Conservation (phyloP, 2,888 invertebrate genomes). For the Clusia tigrina region DNA sequence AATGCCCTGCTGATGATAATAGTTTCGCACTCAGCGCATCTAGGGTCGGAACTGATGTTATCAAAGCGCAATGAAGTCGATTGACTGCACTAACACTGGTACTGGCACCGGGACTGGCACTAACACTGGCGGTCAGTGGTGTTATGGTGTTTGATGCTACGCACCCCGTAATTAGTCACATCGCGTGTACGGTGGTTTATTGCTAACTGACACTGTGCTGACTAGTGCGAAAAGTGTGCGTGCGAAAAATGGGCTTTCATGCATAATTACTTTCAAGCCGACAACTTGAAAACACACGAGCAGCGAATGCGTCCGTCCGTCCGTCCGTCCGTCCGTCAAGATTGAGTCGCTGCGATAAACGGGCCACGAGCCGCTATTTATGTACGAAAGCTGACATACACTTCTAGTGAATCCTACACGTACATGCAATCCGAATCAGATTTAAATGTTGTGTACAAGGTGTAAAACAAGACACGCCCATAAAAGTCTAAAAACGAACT, state of each 20-base stretch:
- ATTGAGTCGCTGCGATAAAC: constrained; percentile 49
- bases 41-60: background rate
- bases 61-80: constrained; percentile 2
- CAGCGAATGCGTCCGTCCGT: too few relatives aligned
- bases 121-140: background rate
- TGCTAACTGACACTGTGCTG: constrained; percentile 34
- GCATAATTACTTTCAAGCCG: constrained; percentile 57
- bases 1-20: too few relatives aligned
- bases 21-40: background rate
- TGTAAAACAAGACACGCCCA: constrained; percentile 16
- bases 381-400: too few relatives aligned
- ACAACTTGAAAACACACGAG: constrained; percentile 44
- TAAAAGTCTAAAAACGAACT: background rate
- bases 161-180: constrained; percentile 2
- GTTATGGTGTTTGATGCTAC: background rate
- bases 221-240: constrained; percentile 58
- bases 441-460: background rate
- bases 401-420: too few relatives aligned
- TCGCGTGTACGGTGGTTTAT: background rate
- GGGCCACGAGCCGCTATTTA: background rate
- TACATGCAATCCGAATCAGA: background rate
- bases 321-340: too few relatives aligned
- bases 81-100: background rate
- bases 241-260: constrained; percentile 61
- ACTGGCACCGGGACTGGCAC: too few relatives aligned